phyloP scores from a whole-genome alignment of 1,140 invertebrate species.

The Rhynchophorus ferrugineus region DNA sequence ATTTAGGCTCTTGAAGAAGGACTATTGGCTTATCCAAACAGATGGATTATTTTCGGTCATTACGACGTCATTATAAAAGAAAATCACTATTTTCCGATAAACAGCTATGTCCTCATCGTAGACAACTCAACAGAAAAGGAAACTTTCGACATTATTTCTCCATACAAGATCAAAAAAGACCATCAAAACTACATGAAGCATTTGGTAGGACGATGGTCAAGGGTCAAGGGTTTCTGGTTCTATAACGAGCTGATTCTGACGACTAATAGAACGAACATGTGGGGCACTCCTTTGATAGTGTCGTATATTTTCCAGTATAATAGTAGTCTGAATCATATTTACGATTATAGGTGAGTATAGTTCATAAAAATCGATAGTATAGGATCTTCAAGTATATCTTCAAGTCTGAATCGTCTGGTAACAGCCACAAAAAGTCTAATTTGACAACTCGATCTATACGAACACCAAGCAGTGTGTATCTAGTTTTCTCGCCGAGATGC shows the following conservation, averaged over 20 bases:
- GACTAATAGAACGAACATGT: slow-evolving; percentile 13
- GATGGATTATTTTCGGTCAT: slow-evolving; percentile 17
- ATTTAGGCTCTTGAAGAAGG: not conserved
- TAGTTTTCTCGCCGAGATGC: too few relatives aligned
- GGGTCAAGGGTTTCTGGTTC: slow-evolving; percentile 2
- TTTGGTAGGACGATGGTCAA: slow-evolving; percentile 3
- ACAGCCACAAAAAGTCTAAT: too few relatives aligned
- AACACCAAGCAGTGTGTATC: too few relatives aligned
- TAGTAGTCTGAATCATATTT: slow-evolving; percentile 48
- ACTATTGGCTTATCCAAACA: slow-evolving; percentile 6
- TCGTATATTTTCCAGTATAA: slow-evolving; percentile 46
- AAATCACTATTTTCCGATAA: slow-evolving; percentile 15
- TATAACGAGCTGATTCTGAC: slow-evolving; percentile 3
- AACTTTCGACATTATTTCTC: not conserved
- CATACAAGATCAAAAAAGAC: slow-evolving; percentile 9
- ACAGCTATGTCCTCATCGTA: slow-evolving; percentile 10
- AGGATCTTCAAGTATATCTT: too few relatives aligned
- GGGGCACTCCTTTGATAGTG: slow-evolving; percentile 37
- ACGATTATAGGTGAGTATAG: slow-evolving; percentile 40
- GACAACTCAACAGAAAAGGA: not conserved
- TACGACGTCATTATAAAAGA: not conserved
- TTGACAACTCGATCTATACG: too few relatives aligned
- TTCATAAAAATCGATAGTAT: too few relatives aligned
- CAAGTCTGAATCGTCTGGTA: too few relatives aligned
- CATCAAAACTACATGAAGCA: not conserved